Conservation (phyloP, 2,888 invertebrate species). For the Allacma fusca region DNA sequence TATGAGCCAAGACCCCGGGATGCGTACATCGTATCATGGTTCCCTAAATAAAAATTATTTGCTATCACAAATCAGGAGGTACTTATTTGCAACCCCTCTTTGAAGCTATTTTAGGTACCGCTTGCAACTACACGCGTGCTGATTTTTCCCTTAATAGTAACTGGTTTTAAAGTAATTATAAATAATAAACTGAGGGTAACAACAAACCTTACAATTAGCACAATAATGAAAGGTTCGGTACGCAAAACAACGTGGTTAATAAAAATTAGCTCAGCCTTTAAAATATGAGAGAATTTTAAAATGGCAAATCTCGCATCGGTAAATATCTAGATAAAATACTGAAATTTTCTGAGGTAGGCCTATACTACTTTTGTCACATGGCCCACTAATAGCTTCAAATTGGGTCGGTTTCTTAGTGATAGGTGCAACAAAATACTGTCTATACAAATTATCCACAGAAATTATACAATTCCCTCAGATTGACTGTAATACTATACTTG, state of each 20-base stretch:
- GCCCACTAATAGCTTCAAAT: background rate
- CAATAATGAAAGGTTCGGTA: background rate
- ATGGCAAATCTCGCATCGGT: background rate
- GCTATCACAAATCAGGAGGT: background rate
- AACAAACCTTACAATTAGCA: no score
- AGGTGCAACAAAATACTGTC: background rate
- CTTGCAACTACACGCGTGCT: background rate
- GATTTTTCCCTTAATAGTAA: no score
- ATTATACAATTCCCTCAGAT: background rate
- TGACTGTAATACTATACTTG: background rate
- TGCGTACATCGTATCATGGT: background rate
- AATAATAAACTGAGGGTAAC: no score
- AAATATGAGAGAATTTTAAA: slow-evolving; percentile 3
- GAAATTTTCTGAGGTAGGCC: background rate
- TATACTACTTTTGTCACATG: background rate
- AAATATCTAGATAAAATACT: background rate
- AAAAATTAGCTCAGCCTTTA: slow-evolving; percentile 10
- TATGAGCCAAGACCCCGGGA: no score
- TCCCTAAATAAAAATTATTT: background rate
- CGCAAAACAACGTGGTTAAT: background rate
- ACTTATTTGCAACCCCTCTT: background rate
- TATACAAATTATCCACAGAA: background rate
- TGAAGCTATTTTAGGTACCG: slow-evolving; percentile 12
- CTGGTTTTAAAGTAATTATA: no score
- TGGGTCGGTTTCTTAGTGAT: background rate